Conservation (phyloP, 2,113 vertebrate genomes). For the Takifugu flavidus region DNA sequence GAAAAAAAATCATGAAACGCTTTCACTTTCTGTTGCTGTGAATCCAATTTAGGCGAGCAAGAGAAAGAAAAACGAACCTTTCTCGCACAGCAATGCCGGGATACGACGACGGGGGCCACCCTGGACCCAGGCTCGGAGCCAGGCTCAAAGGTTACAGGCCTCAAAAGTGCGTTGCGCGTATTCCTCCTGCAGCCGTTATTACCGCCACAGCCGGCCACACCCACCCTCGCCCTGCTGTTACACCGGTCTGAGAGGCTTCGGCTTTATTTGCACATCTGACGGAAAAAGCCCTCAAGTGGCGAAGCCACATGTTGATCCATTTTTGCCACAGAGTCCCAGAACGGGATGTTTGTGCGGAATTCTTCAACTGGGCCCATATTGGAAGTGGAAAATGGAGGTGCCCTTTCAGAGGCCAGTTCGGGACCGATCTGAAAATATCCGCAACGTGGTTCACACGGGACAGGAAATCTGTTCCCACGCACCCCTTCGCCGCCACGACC, state of each 20-base stretch:
- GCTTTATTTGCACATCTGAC: background rate
- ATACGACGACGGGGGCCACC: too few species aligned
- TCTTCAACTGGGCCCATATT: slow-evolving; percentile 16
- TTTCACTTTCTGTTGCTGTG: background rate
- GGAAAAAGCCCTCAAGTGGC: slow-evolving; percentile 9
- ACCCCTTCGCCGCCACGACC: background rate
- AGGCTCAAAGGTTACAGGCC: too few species aligned
- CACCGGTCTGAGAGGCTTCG: background rate
- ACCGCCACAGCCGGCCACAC: too few species aligned
- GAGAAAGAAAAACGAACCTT: too few species aligned
- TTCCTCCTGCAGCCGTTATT: too few species aligned
- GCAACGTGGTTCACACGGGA: slow-evolving; percentile 27
- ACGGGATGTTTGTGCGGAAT: slow-evolving; percentile 35
- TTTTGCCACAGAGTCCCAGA: slow-evolving; percentile 2
- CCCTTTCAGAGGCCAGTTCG: slow-evolving; percentile 50
- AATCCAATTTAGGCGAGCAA: too few species aligned
- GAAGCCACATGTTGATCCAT: slow-evolving; percentile 15
- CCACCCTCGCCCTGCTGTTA: too few species aligned
- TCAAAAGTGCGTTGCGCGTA: too few species aligned
- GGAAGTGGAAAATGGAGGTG: slow-evolving; percentile 51
- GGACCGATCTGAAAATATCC: slow-evolving; percentile 59
- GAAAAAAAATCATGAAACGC: background rate
- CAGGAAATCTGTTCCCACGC: slow-evolving; percentile 28
- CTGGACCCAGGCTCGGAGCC: too few species aligned
- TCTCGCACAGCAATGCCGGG: too few species aligned